Evolutionary conservation across 2,113 vertebrate species (phyloP), one percentile per base, ranked within the genome.

Genomic region (Pedionomus torquatus): DNA sequence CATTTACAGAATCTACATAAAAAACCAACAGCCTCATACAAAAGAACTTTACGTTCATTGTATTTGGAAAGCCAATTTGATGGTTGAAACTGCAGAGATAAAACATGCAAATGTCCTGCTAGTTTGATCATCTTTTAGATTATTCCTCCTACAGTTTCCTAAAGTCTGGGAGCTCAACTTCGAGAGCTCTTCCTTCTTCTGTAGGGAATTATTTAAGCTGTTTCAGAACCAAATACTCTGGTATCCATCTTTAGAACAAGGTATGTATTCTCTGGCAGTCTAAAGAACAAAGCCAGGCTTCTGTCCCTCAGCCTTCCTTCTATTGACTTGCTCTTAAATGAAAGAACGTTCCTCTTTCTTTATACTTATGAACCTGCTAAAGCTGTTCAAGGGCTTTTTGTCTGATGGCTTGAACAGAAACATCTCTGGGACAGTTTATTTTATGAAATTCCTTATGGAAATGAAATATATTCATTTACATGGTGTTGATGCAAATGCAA

Each of bases 381-480:
- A 65, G 33, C 44, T 78, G 11, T 39, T 41, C 25, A 48, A 69
- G 48, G 39, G 6, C 19, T 63, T 70, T 46, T 17, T 51, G 16
- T 69, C 31, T 54, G 14, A 49, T 8, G 13, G 3, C 26, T 74
- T 66, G 43, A 51, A 41, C 39, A 69, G 72, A 41, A 83, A 70
- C 69, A 41, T 60, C 31, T 75, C 17, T 43, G 33, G n/a, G 30
- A 39, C 8, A 41, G 17, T 39, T 76, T 19, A 11, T 43, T 57
- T 83, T 46, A 58, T 17, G 23, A 57, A 63, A 71, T 35, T 13
- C 20, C n/a, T 74, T 60, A 41, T 81, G 49, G 44, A 69, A 77
- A 26, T 16, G 0, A 24, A 86, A 17, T 37, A 33, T 11, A 4
- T 52, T 44, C 8, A 7, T n/a, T 65, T 35, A 44, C 1, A 0